These are phyloP conservation scores for Lethenteron camtschaticum DNA, from an alignment of 2,113 vertebrate genomes.

Conservation along the genomic window DNA sequence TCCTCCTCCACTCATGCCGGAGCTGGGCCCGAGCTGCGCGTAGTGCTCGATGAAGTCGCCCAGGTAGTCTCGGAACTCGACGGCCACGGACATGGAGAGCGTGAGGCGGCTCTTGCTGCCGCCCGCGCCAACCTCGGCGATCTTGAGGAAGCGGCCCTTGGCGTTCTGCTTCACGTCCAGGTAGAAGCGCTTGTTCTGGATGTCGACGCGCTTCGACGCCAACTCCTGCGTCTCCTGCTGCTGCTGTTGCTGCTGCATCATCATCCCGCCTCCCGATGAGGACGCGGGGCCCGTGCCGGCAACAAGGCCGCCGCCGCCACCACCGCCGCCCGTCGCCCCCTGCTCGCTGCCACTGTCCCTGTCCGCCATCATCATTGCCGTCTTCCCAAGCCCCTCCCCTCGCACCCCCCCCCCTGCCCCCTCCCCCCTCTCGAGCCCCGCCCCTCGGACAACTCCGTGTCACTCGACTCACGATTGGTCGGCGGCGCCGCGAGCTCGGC, in stretches of 20 bases:
- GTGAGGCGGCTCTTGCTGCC: conserved; percentile 82
- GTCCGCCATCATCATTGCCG: conserved; percentile 61
- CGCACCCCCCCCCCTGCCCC: no score
- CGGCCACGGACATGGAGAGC: conserved; percentile 87
- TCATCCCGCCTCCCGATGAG: no score
- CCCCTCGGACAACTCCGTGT: no score
- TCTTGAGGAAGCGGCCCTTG: conserved; percentile 88
- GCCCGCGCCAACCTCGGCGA: conserved; percentile 74
- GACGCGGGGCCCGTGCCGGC: no score
- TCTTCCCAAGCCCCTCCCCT: background rate
- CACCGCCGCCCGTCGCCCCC: conserved; percentile 62
- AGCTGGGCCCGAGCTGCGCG: conserved; percentile 78
- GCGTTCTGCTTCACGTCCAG: conserved; percentile 90
- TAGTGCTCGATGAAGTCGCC: conserved; percentile 99
- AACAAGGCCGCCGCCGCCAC: conserved; percentile 11
- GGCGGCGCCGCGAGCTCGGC: no score
- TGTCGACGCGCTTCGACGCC: conserved; percentile 81
- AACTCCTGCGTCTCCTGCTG: conserved; percentile 87
- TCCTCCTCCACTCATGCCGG: conserved; percentile 13
- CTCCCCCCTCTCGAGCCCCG: no score
- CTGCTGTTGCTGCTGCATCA: conserved; percentile 34
- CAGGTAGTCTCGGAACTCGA: conserved; percentile 97
- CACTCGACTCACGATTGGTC: no score
- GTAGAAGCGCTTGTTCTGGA: conserved; percentile 91
- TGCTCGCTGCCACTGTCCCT: conserved; percentile 90